Percentiles rank a stretch among this genome's conserved stretches.
These are phyloP conservation scores for Sarcophaga bullata DNA, from an alignment of 1,140 invertebrate species.

Conservation along the genomic window DNA sequence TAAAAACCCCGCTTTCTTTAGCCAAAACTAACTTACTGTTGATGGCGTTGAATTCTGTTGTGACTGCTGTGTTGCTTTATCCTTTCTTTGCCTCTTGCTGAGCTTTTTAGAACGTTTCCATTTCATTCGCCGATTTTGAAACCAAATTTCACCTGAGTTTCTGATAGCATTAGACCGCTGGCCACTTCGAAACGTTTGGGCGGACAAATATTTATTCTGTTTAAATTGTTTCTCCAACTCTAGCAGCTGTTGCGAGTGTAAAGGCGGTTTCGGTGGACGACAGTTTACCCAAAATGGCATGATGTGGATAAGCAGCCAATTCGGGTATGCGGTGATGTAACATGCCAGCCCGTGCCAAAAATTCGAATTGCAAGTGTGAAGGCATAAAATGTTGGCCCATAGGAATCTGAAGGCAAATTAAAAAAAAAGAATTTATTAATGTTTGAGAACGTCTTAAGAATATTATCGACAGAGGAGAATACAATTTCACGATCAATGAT, in stretches of 20 bases:
- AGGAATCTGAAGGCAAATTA: slow-evolving; percentile 50
- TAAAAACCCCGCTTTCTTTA: slow-evolving; percentile 25
- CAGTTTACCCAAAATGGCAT: slow-evolving; percentile 92
- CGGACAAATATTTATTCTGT: slow-evolving; percentile 98
- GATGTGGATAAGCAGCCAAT: slow-evolving; percentile 70
- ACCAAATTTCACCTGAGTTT: slow-evolving; percentile 99
- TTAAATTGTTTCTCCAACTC: slow-evolving; percentile 98
- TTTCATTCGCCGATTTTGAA: slow-evolving; percentile 95
- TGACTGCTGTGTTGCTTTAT: slow-evolving; percentile 60
- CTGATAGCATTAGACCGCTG: slow-evolving; percentile 95
- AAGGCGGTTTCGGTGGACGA: slow-evolving; percentile 90
- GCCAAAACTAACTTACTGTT: slow-evolving; percentile 42
- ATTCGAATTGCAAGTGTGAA: slow-evolving; percentile 86
- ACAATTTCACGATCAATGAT: too few relatives aligned
- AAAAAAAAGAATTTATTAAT: too few relatives aligned
- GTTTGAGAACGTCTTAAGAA: too few relatives aligned
- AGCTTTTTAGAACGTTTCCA: slow-evolving; percentile 96
- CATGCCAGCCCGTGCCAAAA: slow-evolving; percentile 85
- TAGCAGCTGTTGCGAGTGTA: slow-evolving; percentile 96
- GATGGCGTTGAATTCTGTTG: slow-evolving; percentile 41
- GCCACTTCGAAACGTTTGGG: slow-evolving; percentile 99
- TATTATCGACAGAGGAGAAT: too few relatives aligned
- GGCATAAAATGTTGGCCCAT: slow-evolving; percentile 68
- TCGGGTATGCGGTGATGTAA: slow-evolving; percentile 83
- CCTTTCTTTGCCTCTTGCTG: slow-evolving; percentile 76